Evolutionary conservation across 2,888 invertebrate genomes (phyloP).

Genomic region (Rapana venosa): DNA sequence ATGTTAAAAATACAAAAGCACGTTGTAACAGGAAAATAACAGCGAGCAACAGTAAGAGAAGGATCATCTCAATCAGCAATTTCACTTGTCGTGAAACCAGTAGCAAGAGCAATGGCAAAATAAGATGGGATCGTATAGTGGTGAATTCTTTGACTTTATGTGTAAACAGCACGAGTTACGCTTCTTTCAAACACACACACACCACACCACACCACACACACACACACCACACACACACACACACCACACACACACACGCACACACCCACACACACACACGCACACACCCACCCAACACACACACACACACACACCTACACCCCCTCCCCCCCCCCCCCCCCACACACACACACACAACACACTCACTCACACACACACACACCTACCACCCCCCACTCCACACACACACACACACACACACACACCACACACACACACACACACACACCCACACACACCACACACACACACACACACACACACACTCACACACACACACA

Average conservation of each 20-base stretch:
- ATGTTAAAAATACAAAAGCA: no score
- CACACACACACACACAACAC: neutral
- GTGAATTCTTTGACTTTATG: no score
- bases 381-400: neutral
- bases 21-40: no score
- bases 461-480: conserved; percentile 12
- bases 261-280: neutral
- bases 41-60: no score
- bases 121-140: no score
- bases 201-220: no score
- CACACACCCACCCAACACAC: conserved; percentile 8
- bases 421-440: neutral
- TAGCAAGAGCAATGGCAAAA: no score
- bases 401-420: neutral
- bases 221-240: no score
- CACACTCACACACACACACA: conserved; percentile 27
- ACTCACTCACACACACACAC: neutral
- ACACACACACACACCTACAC: conserved; percentile 32
- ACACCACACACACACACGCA: neutral
- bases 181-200: no score
- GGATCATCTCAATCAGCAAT: no score
- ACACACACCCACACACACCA: neutral
- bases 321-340: neutral
- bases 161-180: no score
- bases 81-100: no score